These are phyloP conservation scores for Rhabdomys dilectus DNA, from an alignment of 2,113 vertebrate species.

Conservation along the genomic window DNA sequence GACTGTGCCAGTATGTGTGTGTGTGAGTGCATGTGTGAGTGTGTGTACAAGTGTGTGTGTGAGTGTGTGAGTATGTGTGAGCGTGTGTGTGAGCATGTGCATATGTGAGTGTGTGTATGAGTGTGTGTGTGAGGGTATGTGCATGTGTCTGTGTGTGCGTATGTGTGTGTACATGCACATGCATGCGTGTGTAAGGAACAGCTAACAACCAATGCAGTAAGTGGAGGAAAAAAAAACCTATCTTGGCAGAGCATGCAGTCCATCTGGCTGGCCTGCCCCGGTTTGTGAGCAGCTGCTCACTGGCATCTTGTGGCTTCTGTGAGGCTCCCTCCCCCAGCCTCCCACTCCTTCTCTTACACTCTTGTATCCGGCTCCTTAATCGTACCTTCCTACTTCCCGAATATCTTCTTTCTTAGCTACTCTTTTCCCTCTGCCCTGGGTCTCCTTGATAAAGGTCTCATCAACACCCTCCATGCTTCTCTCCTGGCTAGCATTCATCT, in stretches of 20 bases:
- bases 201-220: background rate
- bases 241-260: background rate
- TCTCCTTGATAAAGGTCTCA: background rate
- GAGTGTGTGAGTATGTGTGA: background rate
- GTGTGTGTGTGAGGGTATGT: background rate
- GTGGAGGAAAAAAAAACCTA: background rate
- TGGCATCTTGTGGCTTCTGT: background rate
- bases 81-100: background rate
- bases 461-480: background rate
- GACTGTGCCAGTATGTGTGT: background rate
- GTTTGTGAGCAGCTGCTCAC: no score
- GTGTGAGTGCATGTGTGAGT: background rate
- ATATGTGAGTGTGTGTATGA: background rate
- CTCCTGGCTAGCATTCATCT: no score
- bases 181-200: background rate
- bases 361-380: background rate
- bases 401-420: background rate
- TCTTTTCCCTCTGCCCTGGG: background rate
- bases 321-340: background rate
- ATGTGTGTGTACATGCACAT: background rate
- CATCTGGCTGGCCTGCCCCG: background rate
- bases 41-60: accelerated
- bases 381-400: background rate
- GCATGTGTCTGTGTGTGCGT: no score
- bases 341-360: background rate